Base-by-base conservation (phyloP, 2,797 vertebrate genomes). In the Melanogrammus aeglefinus region DNA sequence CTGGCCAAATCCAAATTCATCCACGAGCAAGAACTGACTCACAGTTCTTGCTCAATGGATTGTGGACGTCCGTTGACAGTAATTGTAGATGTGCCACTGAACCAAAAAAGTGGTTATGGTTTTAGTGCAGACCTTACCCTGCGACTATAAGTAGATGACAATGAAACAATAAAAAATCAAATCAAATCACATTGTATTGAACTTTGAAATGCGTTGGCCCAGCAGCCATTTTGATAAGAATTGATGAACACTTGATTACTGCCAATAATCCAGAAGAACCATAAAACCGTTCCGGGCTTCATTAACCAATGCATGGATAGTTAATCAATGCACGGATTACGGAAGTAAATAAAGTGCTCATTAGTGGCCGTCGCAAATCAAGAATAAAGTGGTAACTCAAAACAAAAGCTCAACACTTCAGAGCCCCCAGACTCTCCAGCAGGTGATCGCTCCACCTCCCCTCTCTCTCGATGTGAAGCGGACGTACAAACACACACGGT, bases 401-500 rank as follows among this genome's bases (percentile, higher is more conserved):
- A 13, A 13, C 39, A 41, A 2, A 13, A 41, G 39, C 39, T 18
- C 16, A 51, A 14, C 3, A 5, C 0, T 7, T 3, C 16, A 51
- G 16, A 51, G 3, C 14, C 47, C 47, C 47, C 47, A 51, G 31
- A 14, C 47, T 51, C 47, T 51, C 14, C 16, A 18, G 14, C 14
- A 51, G 47, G 47, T 51, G 47, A 51, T 16, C 12, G 1, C 8
- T 41, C 39, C 13, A 0, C 12, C 39, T 41, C 9, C 31, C 31
- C 31, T 13, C 8, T 41, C 39, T 44, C 10, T 44, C 10, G 9
- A 31, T 78, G 74, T 76, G 18, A 39, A 35, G 16, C 47, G 36
- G 73, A n/a, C 66, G 66, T 31, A 73, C 29, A 24, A 51, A 8
- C 73, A 14, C 24, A 14, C 73, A 87, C n/a, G n/a, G 39, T 0